Evolutionary conservation across 2,113 vertebrate species (phyloP).

Genomic region (Murina feae): DNA sequence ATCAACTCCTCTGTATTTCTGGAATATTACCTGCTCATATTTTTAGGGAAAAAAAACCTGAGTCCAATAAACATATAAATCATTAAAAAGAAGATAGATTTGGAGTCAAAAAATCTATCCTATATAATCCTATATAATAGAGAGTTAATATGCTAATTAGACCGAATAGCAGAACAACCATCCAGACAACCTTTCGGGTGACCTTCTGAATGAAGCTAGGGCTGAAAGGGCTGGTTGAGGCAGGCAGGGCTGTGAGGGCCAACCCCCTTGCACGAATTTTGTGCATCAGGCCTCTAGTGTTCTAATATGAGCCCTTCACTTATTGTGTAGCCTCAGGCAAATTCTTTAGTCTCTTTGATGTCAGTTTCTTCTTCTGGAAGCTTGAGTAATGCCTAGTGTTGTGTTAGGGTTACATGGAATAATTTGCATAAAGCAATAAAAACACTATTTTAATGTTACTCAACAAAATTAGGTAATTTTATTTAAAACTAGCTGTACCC

Average conservation of each 20-base stretch:
- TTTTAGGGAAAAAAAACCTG: background rate
- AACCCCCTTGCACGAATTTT: background rate
- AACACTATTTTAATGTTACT: background rate
- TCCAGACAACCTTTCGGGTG: too few relatives aligned
- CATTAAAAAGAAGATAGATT: background rate
- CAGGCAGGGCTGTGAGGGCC: too few relatives aligned
- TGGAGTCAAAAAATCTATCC: background rate
- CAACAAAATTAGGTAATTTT: slow-evolving; percentile 25
- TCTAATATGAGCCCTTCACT: background rate
- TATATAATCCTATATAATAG: too few relatives aligned
- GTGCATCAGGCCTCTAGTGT: background rate
- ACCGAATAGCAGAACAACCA: too few relatives aligned
- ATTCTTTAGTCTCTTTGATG: slow-evolving; percentile 24
- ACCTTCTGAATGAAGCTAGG: too few relatives aligned
- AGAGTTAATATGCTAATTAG: too few relatives aligned
- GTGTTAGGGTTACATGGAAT: background rate
- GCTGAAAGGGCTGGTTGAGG: too few relatives aligned
- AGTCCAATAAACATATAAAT: slow-evolving; percentile 2
- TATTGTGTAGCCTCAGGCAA: background rate
- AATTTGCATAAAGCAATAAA: background rate
- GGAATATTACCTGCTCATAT: background rate
- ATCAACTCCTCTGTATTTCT: background rate
- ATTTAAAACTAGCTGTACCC: too few relatives aligned
- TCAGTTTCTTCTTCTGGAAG: slow-evolving; percentile 16
- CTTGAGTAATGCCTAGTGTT: background rate